Evolutionary conservation across 2,888 invertebrate species (phyloP).

Genomic region (Leucoma salicis): DNA sequence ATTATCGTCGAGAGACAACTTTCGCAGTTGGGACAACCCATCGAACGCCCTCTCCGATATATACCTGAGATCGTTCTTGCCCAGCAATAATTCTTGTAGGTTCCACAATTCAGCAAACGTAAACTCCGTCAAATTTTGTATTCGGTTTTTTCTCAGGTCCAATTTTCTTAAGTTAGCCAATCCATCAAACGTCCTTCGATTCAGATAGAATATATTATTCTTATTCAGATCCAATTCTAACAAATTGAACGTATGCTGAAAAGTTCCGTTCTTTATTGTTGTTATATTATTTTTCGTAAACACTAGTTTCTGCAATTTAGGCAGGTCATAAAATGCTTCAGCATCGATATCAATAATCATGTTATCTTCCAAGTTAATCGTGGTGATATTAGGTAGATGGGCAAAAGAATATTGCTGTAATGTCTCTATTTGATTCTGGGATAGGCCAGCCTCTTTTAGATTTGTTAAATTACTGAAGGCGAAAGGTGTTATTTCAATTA

Average conservation of each 20-base stretch:
- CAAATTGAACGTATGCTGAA: constrained; percentile 87
- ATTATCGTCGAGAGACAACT: constrained; percentile 89
- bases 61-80: constrained; percentile 86
- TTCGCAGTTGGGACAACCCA: constrained; percentile 87
- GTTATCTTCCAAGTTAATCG: constrained; percentile 89
- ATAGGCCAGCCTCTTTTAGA: constrained; percentile 85
- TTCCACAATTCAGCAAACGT: constrained; percentile 91
- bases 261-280: constrained; percentile 92
- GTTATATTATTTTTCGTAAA: constrained; percentile 94
- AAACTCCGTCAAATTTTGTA: constrained; percentile 89
- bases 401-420: constrained; percentile 87
- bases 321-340: constrained; percentile 88
- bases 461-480: constrained; percentile 89
- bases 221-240: constrained; percentile 91
- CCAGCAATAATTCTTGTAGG: constrained; percentile 86
- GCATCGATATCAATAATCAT: constrained; percentile 87
- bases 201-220: constrained; percentile 88
- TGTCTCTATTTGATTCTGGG: constrained; percentile 86
- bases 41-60: constrained; percentile 90
- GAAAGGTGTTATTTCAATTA: constrained; percentile 85
- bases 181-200: constrained; percentile 89
- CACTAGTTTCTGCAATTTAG: constrained; percentile 87
- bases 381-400: constrained; percentile 86
- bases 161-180: constrained; percentile 87
- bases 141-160: constrained; percentile 88